phyloP scores from a whole-genome alignment of 2,113 vertebrate genomes.

The Edolisoma coerulescens region DNA sequence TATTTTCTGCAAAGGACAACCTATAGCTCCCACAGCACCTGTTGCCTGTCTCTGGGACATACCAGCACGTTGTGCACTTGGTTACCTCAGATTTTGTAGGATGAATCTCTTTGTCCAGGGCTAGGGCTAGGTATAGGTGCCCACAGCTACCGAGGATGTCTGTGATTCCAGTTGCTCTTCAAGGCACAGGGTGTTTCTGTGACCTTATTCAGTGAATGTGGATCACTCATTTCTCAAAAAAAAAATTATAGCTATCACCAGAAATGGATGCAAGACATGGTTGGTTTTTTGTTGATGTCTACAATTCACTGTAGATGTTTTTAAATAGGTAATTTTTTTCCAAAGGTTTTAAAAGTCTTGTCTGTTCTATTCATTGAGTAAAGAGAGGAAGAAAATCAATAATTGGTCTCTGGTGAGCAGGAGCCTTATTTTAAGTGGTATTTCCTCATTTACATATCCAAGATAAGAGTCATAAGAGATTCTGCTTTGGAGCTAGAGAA shows the following conservation, averaged over 20 bases:
- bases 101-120: not conserved
- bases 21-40: not conserved
- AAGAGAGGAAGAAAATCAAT: not conserved
- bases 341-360: not conserved
- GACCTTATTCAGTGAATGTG: not conserved
- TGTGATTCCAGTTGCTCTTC: not conserved
- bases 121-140: not conserved
- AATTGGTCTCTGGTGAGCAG: not conserved
- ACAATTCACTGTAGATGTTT: not conserved
- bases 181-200: not conserved
- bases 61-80: accelerated
- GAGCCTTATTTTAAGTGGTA: not conserved
- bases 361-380: not conserved
- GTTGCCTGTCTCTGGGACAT: not conserved
- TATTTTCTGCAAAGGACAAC: not conserved
- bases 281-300: not conserved
- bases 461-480: not conserved
- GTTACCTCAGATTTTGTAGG: not conserved
- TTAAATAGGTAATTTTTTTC: not conserved
- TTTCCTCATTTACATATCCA: not conserved
- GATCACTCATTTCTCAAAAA: not conserved
- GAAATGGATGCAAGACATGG: not conserved
- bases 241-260: not conserved
- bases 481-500: not conserved
- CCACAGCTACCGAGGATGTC: not conserved